Conservation (phyloP, 1,140 invertebrate genomes). For the Euborellia annulipes region DNA sequence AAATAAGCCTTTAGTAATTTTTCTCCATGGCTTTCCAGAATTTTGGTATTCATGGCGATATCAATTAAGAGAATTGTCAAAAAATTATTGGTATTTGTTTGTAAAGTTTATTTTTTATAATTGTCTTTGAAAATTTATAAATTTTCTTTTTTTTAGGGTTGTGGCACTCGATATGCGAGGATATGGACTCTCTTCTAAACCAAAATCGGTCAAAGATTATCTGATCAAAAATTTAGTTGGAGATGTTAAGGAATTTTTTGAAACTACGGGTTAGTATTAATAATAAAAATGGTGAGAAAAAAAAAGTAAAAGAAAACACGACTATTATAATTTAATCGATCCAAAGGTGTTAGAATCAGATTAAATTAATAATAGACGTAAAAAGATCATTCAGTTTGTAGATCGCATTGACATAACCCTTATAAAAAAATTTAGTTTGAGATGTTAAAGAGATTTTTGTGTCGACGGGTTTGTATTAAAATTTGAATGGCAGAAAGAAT, state of each 20-base stretch:
- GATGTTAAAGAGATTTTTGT: too few species aligned
- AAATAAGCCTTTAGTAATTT: slow-evolving; percentile 42
- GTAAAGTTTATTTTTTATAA: neutral
- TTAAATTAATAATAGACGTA: too few species aligned
- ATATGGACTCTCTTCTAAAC: slow-evolving; percentile 50
- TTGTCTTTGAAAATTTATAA: neutral
- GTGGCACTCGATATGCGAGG: slow-evolving; percentile 51
- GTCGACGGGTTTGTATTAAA: too few species aligned
- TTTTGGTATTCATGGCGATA: slow-evolving; percentile 53
- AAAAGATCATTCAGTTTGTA: too few species aligned
- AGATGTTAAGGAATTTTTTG: slow-evolving; percentile 43
- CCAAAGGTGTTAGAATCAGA: too few species aligned
- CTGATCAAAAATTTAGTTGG: slow-evolving; percentile 32
- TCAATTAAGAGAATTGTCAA: slow-evolving; percentile 41
- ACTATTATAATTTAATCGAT: too few species aligned
- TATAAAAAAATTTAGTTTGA: too few species aligned
- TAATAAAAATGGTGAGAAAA: too few species aligned
- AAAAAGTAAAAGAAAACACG: too few species aligned
- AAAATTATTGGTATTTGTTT: slow-evolving; percentile 38
- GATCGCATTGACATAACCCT: too few species aligned
- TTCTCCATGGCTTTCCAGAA: slow-evolving; percentile 51
- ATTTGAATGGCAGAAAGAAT: too few species aligned
- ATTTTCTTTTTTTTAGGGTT: slow-evolving; percentile 31
- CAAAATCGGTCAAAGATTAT: slow-evolving; percentile 36
- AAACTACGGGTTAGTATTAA: slow-evolving; percentile 33